A percentile compares a stretch with the other conserved stretches of the same genome.
Conservation (phyloP, 1,140 invertebrate genomes). For the Drosophila subpulchrella region DNA sequence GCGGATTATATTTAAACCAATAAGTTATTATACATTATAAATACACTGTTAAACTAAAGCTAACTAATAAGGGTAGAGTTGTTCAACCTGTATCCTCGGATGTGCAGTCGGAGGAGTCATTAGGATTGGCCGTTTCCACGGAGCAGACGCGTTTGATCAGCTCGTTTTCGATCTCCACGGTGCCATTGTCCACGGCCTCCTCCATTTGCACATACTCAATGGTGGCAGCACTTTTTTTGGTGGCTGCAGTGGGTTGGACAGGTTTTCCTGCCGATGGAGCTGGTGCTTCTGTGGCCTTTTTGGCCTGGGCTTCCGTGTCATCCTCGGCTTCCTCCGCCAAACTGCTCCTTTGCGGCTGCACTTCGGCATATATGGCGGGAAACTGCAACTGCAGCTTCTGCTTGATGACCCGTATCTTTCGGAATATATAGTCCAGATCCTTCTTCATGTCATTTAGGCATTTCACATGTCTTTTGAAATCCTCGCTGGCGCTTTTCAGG, state of each 20-base stretch:
- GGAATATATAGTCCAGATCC: constrained; percentile 89
- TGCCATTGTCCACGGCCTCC: constrained; percentile 78
- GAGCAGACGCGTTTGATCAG: constrained; percentile 80
- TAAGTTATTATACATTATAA: constrained; percentile 16
- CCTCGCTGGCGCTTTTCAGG: constrained; percentile 91
- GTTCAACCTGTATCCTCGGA: constrained; percentile 78
- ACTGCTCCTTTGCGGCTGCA: constrained; percentile 85
- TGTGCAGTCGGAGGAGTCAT: constrained; percentile 83
- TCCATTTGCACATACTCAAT: constrained; percentile 84
- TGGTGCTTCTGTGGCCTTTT: background rate
- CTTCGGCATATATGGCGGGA: constrained; percentile 92
- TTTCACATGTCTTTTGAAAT: constrained; percentile 95
- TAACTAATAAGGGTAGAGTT: background rate
- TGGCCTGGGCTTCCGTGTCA: constrained; percentile 83
- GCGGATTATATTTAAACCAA: constrained; percentile 88
- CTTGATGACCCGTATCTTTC: constrained; percentile 91
- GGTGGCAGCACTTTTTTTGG: constrained; percentile 61
- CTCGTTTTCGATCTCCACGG: constrained; percentile 79
- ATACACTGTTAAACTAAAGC: constrained; percentile 14
- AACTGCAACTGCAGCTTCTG: constrained; percentile 93
- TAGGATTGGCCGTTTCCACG: constrained; percentile 80
- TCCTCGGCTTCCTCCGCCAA: constrained; percentile 87
- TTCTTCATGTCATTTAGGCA: constrained; percentile 90
- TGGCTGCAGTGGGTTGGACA: background rate
- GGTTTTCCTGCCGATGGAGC: background rate